Evolutionary conservation across 2,797 vertebrate species (phyloP), one percentile per base, ranked within the genome.

Genomic region (Hirundo rustica): DNA sequence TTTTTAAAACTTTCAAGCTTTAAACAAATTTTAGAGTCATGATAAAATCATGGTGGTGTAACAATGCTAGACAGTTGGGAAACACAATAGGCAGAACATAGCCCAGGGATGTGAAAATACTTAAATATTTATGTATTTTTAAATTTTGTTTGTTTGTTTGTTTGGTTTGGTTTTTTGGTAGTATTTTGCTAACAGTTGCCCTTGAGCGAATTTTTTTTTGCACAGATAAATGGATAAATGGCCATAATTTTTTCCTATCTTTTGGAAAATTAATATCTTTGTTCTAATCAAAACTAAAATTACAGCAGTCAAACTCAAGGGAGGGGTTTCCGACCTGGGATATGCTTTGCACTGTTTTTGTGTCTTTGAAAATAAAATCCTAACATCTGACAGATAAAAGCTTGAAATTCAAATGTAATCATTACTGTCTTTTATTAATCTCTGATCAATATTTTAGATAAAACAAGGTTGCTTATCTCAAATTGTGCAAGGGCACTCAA

Each of bases 11-110:
- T 47, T 85, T 16, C 10, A 78, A 75, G 19, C 34, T 82, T 86
- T 62, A 66, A 93, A 58, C 40, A 27, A 11, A n/a, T 85, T 80
- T 15, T 19, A 64, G 62, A 73, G 5, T 44, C 11, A 1, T 12
- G 21, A 48, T 68, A 48, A 65, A 84, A 38, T 62, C 2, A 1
- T n/a, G 14, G 34, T 19, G 23, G 29, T 74, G 29, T 53, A 76
- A 45, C 0, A 0, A 40, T 38, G 23, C 3, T 32, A 12, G 57
- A 71, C 38, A 23, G 13, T 5, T 4, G 18, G 45, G 51, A 79
- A 83, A 61, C 15, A 17, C 12, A 25, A 48, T 3, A 10, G 50
- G 70, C 38, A 78, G 53, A 62, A 66, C 26, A 15, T 16, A 70
- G 25, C 38, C 19, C n/a, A 54, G 20, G 19, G 6, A 54, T 20